Percentiles rank a stretch among this genome's conserved stretches.
phyloP scores from a whole-genome alignment of 2,888 invertebrate species.

The Drosophila cognata region DNA sequence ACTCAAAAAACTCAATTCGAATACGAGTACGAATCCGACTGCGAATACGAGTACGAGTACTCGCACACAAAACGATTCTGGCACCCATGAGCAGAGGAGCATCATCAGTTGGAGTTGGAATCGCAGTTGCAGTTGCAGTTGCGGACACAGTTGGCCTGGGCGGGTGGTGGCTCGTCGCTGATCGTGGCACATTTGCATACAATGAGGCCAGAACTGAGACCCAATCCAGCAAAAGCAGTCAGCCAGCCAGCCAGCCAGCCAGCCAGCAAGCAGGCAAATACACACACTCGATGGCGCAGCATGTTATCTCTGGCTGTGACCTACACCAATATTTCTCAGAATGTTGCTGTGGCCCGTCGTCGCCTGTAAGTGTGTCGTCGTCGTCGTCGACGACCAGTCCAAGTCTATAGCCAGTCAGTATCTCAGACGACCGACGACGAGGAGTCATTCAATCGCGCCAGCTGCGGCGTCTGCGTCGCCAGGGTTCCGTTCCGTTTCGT shows the following conservation, averaged over 20 bases:
- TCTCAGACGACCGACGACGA: conserved; percentile 74
- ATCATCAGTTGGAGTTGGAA: conserved; percentile 36
- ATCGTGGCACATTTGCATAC: conserved; percentile 85
- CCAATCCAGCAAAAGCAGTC: conserved; percentile 34
- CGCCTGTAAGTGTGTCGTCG: conserved; percentile 75
- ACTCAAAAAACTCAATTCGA: conserved; percentile 67
- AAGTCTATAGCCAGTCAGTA: conserved; percentile 72
- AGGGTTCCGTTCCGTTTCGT: conserved; percentile 57
- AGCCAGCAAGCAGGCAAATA: conserved; percentile 11
- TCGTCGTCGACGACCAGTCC: conserved; percentile 50
- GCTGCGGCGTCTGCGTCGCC: conserved; percentile 75
- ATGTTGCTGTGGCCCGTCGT: conserved; percentile 81
- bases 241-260: conserved; percentile 5
- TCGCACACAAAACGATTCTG: conserved; percentile 79
- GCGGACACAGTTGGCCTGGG: conserved; percentile 57
- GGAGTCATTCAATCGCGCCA: conserved; percentile 79
- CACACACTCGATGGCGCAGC: conserved; percentile 76
- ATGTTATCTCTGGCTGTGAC: conserved; percentile 85
- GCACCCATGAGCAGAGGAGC: conserved; percentile 66
- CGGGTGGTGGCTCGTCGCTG: conserved; percentile 73
- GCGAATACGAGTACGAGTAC: conserved; percentile 28
- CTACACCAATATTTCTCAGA: conserved; percentile 86
- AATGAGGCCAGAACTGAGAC: conserved; percentile 82
- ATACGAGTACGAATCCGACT: conserved; percentile 27
- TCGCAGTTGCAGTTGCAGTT: conserved; percentile 39